phyloP scores from a whole-genome alignment of 2,888 invertebrate species.

The Melieria omissa region DNA sequence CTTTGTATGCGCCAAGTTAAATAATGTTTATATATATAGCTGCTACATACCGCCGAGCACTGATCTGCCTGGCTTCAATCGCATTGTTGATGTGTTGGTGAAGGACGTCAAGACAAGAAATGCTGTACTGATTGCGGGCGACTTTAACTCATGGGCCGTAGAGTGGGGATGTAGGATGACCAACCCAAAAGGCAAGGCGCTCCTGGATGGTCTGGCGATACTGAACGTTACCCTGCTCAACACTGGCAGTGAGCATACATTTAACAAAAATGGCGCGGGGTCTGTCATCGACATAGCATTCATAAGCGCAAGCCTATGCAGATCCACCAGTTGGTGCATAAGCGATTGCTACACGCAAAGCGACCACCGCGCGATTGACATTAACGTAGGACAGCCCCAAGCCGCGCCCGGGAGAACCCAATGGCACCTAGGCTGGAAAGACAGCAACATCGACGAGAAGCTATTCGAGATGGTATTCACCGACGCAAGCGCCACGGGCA shows the following conservation, averaged over 20 bases:
- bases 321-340: slow-evolving; percentile 6
- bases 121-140: slow-evolving; percentile 18
- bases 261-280: background rate
- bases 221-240: slow-evolving; percentile 6
- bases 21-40: background rate
- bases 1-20: background rate
- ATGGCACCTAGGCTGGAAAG: background rate
- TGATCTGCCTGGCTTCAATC: background rate
- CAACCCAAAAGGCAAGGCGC: slow-evolving; percentile 10
- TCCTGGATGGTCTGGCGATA: slow-evolving; percentile 18
- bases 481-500: background rate
- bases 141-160: slow-evolving; percentile 31
- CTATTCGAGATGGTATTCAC: background rate
- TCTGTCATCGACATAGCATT: slow-evolving; percentile 28
- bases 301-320: slow-evolving; percentile 2
- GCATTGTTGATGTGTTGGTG: background rate
- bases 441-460: background rate
- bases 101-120: background rate
- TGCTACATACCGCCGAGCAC: background rate
- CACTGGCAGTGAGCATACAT: slow-evolving; percentile 19
- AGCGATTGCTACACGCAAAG: slow-evolving; percentile 24
- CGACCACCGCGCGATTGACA: no score
- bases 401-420: background rate
- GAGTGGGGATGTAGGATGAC: slow-evolving; percentile 26
- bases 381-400: background rate